Evolutionary conservation across 37 sponge, comb jelly and placozoan species (phyloP).

Genomic region (Ephydatia muelleri): DNA sequence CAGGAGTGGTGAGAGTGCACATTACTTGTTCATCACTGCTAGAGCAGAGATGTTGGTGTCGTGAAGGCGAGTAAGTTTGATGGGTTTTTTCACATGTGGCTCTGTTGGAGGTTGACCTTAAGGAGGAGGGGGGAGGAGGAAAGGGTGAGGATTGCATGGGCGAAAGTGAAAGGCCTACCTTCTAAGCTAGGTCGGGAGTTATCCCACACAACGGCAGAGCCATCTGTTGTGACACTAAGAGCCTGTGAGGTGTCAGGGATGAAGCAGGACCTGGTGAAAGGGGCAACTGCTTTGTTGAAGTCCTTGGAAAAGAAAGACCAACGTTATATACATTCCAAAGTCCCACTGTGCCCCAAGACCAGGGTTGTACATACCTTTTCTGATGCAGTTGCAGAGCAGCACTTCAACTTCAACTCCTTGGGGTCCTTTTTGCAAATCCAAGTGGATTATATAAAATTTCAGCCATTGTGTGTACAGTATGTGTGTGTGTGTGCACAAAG

Average conservation of each 20-base stretch:
- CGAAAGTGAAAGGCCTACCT: too few relatives aligned
- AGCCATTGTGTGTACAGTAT: not conserved
- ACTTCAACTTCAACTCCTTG: constrained; percentile 3
- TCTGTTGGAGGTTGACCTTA: not conserved
- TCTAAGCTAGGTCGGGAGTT: too few relatives aligned
- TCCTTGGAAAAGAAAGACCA: constrained; percentile 79
- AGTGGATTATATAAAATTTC: not conserved
- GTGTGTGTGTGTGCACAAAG: not conserved
- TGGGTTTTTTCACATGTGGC: constrained; percentile 46
- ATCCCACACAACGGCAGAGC: constrained; percentile 71
- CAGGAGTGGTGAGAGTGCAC: too few relatives aligned
- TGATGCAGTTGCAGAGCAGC: constrained; percentile 13
- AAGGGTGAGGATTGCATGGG: constrained; percentile 49
- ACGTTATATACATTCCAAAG: not conserved
- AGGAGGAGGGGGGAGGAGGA: not conserved
- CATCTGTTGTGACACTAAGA: constrained; percentile 83
- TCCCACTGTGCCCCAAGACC: not conserved
- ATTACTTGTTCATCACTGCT: constrained; percentile 47
- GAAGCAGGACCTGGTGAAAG: too few relatives aligned
- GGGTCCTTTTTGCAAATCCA: not conserved
- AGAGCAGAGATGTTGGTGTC: constrained; percentile 62
- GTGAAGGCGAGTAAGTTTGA: constrained; percentile 75
- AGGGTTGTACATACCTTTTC: constrained; percentile 27
- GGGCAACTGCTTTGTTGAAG: too few relatives aligned
- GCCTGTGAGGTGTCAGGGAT: constrained; percentile 55